Conservation (phyloP, 2,797 vertebrate genomes). For the Mus caroli region DNA sequence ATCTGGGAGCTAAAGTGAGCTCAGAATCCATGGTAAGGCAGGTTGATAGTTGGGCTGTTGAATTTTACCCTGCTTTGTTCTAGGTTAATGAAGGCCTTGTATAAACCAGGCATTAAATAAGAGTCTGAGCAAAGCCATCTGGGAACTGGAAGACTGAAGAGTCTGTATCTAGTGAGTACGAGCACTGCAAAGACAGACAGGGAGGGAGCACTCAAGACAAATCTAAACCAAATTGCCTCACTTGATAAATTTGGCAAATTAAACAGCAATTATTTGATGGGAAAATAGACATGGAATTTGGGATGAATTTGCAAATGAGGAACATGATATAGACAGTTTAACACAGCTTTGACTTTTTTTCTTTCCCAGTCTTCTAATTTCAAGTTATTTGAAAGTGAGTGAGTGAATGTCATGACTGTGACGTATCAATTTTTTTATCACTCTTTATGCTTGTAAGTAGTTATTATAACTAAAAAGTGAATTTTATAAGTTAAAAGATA, state of each 20-base stretch:
- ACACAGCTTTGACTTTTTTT: not conserved
- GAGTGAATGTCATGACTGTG: not conserved
- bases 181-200: not conserved
- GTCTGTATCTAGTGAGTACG: not conserved
- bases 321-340: not conserved
- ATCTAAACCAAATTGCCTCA: constrained; percentile 1
- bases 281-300: not conserved
- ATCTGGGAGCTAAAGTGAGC: not conserved
- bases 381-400: constrained; percentile 1
- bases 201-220: not conserved
- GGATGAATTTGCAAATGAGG: not conserved
- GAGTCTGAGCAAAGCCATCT: not conserved
- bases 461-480: not conserved
- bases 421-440: not conserved
- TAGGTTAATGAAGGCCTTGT: not conserved
- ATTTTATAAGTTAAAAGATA: not conserved
- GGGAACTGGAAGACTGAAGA: not conserved
- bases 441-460: not conserved
- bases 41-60: not conserved
- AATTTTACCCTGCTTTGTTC: not conserved
- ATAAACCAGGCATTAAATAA: not conserved
- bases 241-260: not conserved
- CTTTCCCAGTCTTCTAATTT: constrained; percentile 30
- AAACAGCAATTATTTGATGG: not conserved
- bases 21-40: not conserved